Base-by-base conservation (phyloP, 2,797 vertebrate genomes). In the Ibycter americanus region DNA sequence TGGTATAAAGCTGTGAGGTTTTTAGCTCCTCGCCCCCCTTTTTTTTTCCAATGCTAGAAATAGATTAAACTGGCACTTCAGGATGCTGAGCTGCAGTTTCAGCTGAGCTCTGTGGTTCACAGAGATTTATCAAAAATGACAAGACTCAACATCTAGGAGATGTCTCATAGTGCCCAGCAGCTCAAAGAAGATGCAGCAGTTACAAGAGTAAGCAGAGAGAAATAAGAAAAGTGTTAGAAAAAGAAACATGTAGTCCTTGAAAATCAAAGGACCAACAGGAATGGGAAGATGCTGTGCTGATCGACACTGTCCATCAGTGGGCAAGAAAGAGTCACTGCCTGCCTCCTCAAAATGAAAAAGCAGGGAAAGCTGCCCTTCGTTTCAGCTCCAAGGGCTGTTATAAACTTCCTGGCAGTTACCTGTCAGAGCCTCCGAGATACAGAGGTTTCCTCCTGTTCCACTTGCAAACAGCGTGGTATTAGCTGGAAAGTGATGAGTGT, bases 61-160 rank as follows among this genome's bases (percentile, higher is more conserved):
- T 65, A 97, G 89, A 97, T 97, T 95, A 88, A 96, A 79, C 81
- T 81, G 83, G 89, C 90, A 95, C 65, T 83, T 95, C 81, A 93
- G 92, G 74, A 95, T 95, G 81, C 93, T 93, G 96, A 95, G 84
- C 83, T 91, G 95, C 90, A 96, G 55, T 90, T 97, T 96, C 89
- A 95, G 73, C 66, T 56, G 79, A 91, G 91, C 87, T 49, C 83
- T 40, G 70, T 61, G 65, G 55, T 84, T 96, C 87, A 58, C 70
- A 78, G 74, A 96, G 73, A 78, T 94, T 88, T 87, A 96, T 95
- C 55, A 95, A 85, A 96, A 96, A 90, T 88, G 67, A 96, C 95
- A 97, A 93, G 90, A 83, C 74, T 55, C 81, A 74, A 27, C 89
- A 92, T 89, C 87, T 44, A 94, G 88, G 85, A 92, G 86, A 89